Conservation (phyloP, 2,888 invertebrate genomes). For the Phengaris alcon region DNA sequence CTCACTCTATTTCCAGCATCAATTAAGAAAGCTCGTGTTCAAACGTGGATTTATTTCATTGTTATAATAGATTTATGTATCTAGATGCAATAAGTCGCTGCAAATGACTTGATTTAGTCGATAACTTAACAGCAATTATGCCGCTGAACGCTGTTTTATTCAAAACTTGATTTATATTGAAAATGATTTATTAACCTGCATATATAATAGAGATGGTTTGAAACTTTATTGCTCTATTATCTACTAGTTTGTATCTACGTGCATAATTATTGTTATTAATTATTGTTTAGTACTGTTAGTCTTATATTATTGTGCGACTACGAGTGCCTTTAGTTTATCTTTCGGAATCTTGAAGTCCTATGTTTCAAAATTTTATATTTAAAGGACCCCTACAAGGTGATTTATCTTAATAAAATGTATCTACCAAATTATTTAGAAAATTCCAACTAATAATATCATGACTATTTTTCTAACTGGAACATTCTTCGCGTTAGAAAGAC, state of each 20-base stretch:
- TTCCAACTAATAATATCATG: too few species aligned
- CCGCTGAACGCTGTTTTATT: slow-evolving; percentile 19
- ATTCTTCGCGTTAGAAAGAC: neutral
- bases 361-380: too few species aligned
- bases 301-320: too few species aligned
- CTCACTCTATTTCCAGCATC: slow-evolving; percentile 12
- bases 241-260: neutral
- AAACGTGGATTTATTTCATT: slow-evolving; percentile 17
- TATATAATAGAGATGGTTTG: neutral
- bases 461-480: too few species aligned
- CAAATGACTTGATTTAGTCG: slow-evolving; percentile 25
- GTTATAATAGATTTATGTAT: slow-evolving; percentile 20
- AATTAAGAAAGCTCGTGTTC: slow-evolving; percentile 22
- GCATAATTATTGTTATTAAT: neutral
- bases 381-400: too few species aligned
- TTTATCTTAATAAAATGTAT: too few species aligned
- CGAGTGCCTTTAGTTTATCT: too few species aligned
- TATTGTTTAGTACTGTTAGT: neutral
- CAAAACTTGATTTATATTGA: slow-evolving; percentile 15
- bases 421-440: too few species aligned
- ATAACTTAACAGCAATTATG: slow-evolving; percentile 16
- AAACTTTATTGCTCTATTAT: neutral
- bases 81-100: slow-evolving; percentile 17
- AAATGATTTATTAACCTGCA: neutral
- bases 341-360: too few species aligned